Percentiles rank a stretch among this genome's conserved stretches.
phyloP scores from a whole-genome alignment of 2,888 invertebrate species.

The Calameuta pallipes region DNA sequence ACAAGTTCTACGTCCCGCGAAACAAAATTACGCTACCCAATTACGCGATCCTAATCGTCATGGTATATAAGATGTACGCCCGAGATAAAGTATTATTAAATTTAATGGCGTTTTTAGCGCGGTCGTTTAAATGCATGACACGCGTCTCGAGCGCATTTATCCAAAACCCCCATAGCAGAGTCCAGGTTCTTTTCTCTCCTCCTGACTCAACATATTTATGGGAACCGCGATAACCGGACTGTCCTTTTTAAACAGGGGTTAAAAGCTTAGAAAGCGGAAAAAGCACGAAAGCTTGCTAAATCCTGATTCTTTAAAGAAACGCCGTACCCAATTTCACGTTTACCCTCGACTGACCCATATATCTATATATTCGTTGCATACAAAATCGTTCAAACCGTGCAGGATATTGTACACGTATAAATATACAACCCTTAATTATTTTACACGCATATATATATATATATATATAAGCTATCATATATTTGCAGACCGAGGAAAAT shows the following conservation, averaged over 20 bases:
- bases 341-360: background rate
- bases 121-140: slow-evolving; percentile 58
- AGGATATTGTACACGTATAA: background rate
- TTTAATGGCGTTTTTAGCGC: slow-evolving; percentile 38
- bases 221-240: slow-evolving; percentile 52
- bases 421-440: background rate
- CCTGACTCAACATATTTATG: slow-evolving; percentile 46
- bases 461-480: background rate
- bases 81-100: background rate
- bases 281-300: slow-evolving; percentile 15
- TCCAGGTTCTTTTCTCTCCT: slow-evolving; percentile 20
- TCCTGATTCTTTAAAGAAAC: background rate
- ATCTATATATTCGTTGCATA: background rate
- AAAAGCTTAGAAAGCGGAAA: slow-evolving; percentile 44
- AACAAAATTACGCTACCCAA: background rate
- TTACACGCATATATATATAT: background rate
- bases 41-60: background rate
- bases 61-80: background rate
- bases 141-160: slow-evolving; percentile 31
- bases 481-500: background rate
- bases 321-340: background rate
- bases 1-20: background rate
- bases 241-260: slow-evolving; percentile 48
- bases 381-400: background rate
- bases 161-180: background rate